Evolutionary conservation across 92 coral and sea anemone genomes (phyloP).

Genomic region (Phenganax subtilis): DNA sequence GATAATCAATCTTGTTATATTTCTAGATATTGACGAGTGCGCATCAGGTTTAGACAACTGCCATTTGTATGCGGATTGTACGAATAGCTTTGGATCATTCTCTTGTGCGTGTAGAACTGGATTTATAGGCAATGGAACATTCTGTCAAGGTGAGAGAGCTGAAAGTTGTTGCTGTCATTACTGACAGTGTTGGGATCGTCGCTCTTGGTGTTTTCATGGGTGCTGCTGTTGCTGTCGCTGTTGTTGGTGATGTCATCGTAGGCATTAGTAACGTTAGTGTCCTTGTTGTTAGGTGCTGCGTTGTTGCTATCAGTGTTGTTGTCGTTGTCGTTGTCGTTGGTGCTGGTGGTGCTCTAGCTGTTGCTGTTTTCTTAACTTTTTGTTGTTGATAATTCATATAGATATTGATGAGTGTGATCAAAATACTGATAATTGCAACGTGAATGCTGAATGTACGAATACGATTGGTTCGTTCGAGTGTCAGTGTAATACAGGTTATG

Average conservation of each 20-base stretch:
- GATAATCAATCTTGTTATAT: too few species aligned
- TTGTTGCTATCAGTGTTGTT: too few species aligned
- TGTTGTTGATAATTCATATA: conserved; percentile 11
- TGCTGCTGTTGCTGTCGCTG: neutral
- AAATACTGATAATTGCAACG: conserved; percentile 39
- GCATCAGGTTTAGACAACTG: neutral
- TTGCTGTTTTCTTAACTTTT: neutral
- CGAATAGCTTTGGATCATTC: neutral
- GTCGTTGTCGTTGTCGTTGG: too few species aligned
- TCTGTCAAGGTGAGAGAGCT: neutral
- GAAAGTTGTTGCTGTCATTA: neutral
- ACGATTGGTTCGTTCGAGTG: conserved; percentile 35
- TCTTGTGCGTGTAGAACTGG: neutral
- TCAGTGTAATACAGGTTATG: neutral
- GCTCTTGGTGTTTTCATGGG: neutral
- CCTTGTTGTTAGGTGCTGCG: too few species aligned
- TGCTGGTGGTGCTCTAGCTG: neutral
- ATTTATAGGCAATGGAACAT: neutral
- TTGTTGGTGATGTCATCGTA: too few species aligned
- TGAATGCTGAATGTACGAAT: conserved; percentile 40
- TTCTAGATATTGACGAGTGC: conserved; percentile 5
- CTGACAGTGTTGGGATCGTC: neutral
- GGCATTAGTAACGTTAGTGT: too few species aligned
- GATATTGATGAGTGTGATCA: conserved; percentile 45
- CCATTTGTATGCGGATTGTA: neutral